Evolutionary conservation across 2,113 vertebrate species (phyloP).

Genomic region (Stictonetta naevosa): DNA sequence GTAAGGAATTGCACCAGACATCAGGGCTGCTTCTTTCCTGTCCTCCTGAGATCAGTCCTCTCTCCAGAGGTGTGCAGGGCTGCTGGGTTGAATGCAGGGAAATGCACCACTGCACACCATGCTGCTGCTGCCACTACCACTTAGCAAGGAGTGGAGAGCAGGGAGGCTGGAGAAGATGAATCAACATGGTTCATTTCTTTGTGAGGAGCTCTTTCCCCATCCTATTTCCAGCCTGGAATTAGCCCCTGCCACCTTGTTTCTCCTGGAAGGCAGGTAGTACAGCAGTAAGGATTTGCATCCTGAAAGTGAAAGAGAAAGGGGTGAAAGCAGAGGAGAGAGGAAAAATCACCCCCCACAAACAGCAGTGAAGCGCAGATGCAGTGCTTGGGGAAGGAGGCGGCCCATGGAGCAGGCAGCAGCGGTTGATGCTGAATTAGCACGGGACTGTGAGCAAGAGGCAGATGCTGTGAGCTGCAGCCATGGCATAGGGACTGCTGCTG

Average conservation of each 20-base stretch:
- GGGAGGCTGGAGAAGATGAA: conserved; percentile 3
- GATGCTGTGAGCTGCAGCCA: background rate
- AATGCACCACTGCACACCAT: conserved; percentile 44
- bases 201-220: background rate
- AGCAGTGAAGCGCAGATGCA: accelerated
- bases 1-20: background rate
- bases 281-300: background rate
- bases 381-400: background rate
- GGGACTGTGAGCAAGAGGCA: background rate
- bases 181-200: background rate
- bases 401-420: background rate
- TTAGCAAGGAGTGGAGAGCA: conserved; percentile 6
- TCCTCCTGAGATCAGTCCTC: conserved; percentile 22
- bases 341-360: background rate
- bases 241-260: background rate
- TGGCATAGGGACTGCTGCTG: accelerated
- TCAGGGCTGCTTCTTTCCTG: background rate
- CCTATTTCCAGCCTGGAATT: background rate
- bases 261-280: background rate
- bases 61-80: conserved; percentile 34
- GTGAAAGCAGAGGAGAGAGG: background rate
- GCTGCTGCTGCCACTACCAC: conserved; percentile 46
- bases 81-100: background rate
- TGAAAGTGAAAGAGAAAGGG: background rate
- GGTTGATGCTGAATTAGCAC: background rate